Evolutionary conservation across 2,797 vertebrate genomes (phyloP).

Genomic region (Chiloscyllium punctatum): DNA sequence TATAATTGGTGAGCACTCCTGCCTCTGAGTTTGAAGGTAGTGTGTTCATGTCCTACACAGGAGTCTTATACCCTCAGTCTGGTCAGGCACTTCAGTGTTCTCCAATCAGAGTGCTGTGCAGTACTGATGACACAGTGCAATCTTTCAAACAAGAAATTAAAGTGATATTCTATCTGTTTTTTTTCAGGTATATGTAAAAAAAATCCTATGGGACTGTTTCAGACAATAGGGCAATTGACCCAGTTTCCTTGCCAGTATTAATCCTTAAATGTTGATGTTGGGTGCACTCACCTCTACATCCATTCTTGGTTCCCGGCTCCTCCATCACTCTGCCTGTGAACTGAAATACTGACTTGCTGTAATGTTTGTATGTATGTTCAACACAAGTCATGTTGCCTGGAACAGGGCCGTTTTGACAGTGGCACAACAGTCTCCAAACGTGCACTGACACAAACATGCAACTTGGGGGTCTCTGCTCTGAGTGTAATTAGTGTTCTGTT

Average conservation of each 20-base stretch:
- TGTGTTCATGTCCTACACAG: neutral
- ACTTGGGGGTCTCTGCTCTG: neutral
- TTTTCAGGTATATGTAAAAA: neutral
- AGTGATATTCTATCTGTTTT: too few relatives aligned
- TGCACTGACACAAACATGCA: neutral
- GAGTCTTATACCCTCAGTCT: neutral
- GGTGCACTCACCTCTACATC: neutral
- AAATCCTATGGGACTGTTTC: neutral
- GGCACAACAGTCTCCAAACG: neutral
- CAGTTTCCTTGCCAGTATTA: neutral
- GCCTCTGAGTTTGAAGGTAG: neutral
- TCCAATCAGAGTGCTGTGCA: too few relatives aligned
- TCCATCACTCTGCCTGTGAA: neutral
- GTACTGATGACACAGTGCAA: neutral
- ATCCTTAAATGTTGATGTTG: neutral
- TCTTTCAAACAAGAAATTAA: neutral
- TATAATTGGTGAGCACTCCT: neutral
- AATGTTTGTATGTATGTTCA: neutral
- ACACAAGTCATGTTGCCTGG: neutral
- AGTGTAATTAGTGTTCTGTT: conserved; percentile 4
- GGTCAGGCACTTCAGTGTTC: neutral
- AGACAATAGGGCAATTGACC: neutral
- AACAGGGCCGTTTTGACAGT: neutral
- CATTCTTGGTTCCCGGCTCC: neutral
- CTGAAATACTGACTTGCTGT: neutral